phyloP scores from a whole-genome alignment of 2,888 invertebrate genomes.

The Cataglyphis cursor region DNA sequence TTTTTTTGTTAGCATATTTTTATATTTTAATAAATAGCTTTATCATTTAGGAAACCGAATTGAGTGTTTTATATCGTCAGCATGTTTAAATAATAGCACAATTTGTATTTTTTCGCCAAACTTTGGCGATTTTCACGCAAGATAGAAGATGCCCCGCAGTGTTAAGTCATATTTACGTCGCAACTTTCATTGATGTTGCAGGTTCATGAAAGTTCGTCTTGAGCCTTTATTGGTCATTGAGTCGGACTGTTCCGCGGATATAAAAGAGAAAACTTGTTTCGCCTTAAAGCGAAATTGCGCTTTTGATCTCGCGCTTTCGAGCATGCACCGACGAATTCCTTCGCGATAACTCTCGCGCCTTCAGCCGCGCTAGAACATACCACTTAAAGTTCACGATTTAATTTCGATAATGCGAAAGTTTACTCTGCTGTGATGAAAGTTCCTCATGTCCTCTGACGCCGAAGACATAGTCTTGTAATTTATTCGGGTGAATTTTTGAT shows the following conservation, averaged over 20 bases:
- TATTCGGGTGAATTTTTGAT: slow-evolving; percentile 56
- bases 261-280: slow-evolving; percentile 48
- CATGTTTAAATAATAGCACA: not conserved
- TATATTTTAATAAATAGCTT: not conserved
- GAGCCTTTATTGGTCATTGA: slow-evolving; percentile 49
- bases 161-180: slow-evolving; percentile 52
- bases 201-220: slow-evolving; percentile 39
- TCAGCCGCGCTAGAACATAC: slow-evolving; percentile 23
- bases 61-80: not conserved
- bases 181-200: slow-evolving; percentile 46
- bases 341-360: slow-evolving; percentile 32
- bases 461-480: slow-evolving; percentile 41
- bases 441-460: slow-evolving; percentile 25
- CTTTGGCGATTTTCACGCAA: not conserved
- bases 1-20: not conserved
- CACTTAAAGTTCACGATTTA: slow-evolving; percentile 59
- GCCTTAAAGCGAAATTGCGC: slow-evolving; percentile 42
- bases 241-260: slow-evolving; percentile 42
- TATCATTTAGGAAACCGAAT: not conserved
- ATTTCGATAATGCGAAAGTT: slow-evolving; percentile 63
- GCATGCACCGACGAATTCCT: slow-evolving; percentile 49
- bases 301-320: slow-evolving; percentile 53
- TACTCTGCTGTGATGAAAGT: slow-evolving; percentile 56
- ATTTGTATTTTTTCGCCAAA: not conserved
- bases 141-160: not conserved